Conservation (phyloP, 2,797 vertebrate species). For the Oreonectes daqikongensis region DNA sequence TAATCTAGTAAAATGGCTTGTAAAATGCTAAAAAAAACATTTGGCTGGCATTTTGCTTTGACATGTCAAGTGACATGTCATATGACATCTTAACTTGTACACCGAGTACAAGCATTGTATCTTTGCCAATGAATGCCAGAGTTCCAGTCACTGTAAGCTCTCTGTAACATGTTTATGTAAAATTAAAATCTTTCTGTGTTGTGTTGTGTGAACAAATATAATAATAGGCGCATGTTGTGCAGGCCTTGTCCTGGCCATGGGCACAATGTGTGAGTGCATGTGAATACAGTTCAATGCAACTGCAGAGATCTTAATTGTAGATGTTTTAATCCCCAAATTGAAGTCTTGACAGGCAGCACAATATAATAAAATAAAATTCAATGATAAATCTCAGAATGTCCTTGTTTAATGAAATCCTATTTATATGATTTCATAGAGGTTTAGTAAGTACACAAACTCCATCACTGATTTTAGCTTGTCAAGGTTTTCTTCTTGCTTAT, state of each 20-base stretch:
- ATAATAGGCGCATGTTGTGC: neutral
- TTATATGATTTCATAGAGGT: too few relatives aligned
- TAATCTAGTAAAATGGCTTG: neutral
- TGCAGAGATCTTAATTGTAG: too few relatives aligned
- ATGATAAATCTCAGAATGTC: too few relatives aligned
- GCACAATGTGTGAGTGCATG: neutral
- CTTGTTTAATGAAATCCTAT: too few relatives aligned
- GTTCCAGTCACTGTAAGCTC: neutral
- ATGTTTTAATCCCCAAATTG: too few relatives aligned
- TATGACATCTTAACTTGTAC: neutral
- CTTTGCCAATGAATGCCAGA: neutral
- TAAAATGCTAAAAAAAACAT: neutral
- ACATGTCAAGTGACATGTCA: slow-evolving; percentile 6
- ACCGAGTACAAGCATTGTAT: too few relatives aligned
- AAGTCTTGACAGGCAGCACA: too few relatives aligned
- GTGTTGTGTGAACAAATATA: neutral
- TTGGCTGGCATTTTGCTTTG: neutral
- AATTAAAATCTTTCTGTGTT: neutral
- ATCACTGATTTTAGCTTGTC: too few relatives aligned
- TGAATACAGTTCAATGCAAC: neutral
- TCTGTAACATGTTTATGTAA: neutral
- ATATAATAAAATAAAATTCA: too few relatives aligned
- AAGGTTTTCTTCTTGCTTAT: too few relatives aligned
- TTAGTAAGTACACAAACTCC: too few relatives aligned
- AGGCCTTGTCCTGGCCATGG: neutral